Base-by-base conservation (phyloP, 1,140 invertebrate species). In the Spodoptera litura region DNA sequence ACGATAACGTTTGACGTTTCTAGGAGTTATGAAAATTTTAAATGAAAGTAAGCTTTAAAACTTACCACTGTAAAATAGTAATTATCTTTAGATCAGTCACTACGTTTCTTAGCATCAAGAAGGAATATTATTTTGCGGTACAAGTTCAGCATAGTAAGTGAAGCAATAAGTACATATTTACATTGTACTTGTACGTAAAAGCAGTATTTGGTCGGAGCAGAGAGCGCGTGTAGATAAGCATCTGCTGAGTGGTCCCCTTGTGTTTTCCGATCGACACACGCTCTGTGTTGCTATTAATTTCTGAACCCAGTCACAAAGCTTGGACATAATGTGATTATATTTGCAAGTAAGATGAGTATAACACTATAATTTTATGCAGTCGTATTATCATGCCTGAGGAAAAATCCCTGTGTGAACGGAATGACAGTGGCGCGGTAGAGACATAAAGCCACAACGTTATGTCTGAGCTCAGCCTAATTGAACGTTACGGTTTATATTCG, bases 171-270 rank as follows among this genome's bases (percentile, higher is more conserved):
- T 53, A 82, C 35, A 61, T 77, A 82, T 82, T 79, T 76, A 77
- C 77, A 78, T 80, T 59, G 20, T 44, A 44, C 38, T 44, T 44
- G 73, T 31, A 55, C 76, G 64, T 79, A 77, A 70, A 80, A 81
- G 77, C 82, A 62, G 70, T 81, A 81, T 81, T 79, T 78, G 82
- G 79, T 81, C 64, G 75, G 68, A 25, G 64, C 75, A 56, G 62
- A 66, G 59, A 70, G 74, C 77, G 88, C 81, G 87, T 87, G 88
- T 92, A 89, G 92, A 94, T 94, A 93, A 94, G 91, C 91, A 94
- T 94, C 92, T 92, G 92, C 91, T 91, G 92, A 94, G 91, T 94
- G 90, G 87, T 90, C 91, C 92, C 92, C 91, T 91, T 87, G 81
- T 90, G 89, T 91, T 93, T 89, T 87, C 88, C 90, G 86, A 91